These are phyloP conservation scores for Falco cherrug DNA, from an alignment of 2,797 vertebrate genomes.

Conservation along the genomic window DNA sequence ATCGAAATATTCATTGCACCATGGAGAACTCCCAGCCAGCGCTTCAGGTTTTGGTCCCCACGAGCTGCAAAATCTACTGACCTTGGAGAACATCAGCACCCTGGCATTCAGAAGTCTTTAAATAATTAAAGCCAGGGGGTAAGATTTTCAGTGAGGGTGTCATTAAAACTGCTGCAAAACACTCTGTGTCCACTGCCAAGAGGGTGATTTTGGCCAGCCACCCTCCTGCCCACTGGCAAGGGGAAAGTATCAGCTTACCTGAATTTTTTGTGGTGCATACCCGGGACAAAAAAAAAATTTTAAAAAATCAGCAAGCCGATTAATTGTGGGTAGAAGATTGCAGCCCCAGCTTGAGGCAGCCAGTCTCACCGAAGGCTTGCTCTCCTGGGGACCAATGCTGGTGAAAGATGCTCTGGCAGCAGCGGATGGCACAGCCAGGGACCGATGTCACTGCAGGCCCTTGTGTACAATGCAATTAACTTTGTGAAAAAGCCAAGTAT, in stretches of 20 bases:
- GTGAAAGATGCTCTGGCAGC: not conserved
- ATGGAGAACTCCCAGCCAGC: not conserved
- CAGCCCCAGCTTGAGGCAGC: not conserved
- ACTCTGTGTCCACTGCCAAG: not conserved
- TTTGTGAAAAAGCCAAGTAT: not conserved
- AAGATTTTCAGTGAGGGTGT: not conserved
- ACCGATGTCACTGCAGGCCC: not conserved
- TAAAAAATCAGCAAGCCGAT: not conserved
- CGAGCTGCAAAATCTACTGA: not conserved
- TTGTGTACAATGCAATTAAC: not conserved
- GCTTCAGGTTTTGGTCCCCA: not conserved
- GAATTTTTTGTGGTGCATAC: rapidly evolving
- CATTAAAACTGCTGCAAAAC: not conserved
- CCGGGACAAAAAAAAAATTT: not conserved
- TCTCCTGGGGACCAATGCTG: not conserved
- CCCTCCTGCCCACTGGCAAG: not conserved
- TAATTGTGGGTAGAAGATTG: rapidly evolving
- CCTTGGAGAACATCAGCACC: not conserved
- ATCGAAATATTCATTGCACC: not conserved
- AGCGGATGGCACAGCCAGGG: not conserved
- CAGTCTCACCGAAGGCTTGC: not conserved
- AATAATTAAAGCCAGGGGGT: not conserved
- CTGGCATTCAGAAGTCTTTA: not conserved
- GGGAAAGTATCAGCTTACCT: not conserved
- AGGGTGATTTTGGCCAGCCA: not conserved